phyloP scores from a whole-genome alignment of 1,140 invertebrate genomes.

The Temnothorax nylanderi region DNA sequence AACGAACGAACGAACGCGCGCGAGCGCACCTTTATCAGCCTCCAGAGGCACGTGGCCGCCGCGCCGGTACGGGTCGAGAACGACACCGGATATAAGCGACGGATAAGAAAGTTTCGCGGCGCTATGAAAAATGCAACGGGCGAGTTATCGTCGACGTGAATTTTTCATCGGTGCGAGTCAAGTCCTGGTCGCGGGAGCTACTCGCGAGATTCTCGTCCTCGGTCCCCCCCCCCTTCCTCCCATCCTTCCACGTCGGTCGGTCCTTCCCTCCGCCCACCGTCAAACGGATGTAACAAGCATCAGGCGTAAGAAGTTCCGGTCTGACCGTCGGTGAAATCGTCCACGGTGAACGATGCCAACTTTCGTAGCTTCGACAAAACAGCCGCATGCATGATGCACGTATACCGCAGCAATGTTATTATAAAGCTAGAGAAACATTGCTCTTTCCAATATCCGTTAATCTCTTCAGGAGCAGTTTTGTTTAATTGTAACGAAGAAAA shows the following conservation, averaged over 20 bases:
- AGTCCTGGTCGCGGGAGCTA: constrained; percentile 58
- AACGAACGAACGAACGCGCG: constrained; percentile 30
- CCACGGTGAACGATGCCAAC: constrained; percentile 30
- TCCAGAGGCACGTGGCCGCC: constrained; percentile 75
- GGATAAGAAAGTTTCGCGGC: constrained; percentile 82
- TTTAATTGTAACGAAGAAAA: neutral
- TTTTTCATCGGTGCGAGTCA: constrained; percentile 82
- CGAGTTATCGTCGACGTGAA: constrained; percentile 83
- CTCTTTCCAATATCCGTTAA: neutral
- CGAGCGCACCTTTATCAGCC: constrained; percentile 78
- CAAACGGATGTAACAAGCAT: constrained; percentile 58
- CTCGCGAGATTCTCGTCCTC: constrained; percentile 47
- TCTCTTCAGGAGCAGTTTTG: neutral
- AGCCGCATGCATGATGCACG: constrained; percentile 38
- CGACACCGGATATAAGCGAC: constrained; percentile 82
- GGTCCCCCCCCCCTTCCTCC: neutral
- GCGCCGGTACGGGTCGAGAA: constrained; percentile 77
- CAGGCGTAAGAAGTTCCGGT: constrained; percentile 48
- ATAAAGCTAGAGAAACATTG: neutral
- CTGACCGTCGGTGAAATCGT: constrained; percentile 27
- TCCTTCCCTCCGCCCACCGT: neutral
- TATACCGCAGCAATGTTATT: neutral
- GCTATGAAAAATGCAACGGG: constrained; percentile 84
- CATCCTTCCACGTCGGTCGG: neutral
- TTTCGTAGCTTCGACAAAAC: constrained; percentile 26